Percentiles rank a stretch among this genome's conserved stretches.
Evolutionary conservation across 2,888 invertebrate genomes (phyloP).

Genomic region (Drosophila prolongata): DNA sequence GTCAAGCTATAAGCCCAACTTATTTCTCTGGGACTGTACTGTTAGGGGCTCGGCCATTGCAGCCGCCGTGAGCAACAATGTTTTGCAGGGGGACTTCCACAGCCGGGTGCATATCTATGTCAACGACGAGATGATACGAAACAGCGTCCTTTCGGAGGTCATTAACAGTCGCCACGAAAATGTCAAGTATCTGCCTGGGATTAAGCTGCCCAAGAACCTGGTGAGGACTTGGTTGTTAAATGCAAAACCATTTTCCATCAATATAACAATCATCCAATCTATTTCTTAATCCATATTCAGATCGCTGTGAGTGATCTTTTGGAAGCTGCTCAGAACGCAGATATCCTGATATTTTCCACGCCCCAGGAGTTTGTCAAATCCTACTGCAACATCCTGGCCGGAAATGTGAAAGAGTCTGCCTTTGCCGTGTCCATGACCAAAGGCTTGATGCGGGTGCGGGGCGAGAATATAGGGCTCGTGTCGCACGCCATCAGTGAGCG

Average conservation of each 20-base stretch:
- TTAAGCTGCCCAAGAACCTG: conserved; percentile 66
- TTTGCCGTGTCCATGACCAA: conserved; percentile 97
- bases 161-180: conserved; percentile 72
- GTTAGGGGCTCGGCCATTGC: conserved; percentile 69
- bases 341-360: conserved; percentile 96
- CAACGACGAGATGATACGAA: conserved; percentile 64
- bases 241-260: too few relatives aligned
- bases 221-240: conserved; percentile 41
- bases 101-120: conserved; percentile 70
- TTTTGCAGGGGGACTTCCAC: conserved; percentile 38
- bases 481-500: conserved; percentile 94
- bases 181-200: conserved; percentile 71
- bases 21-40: neutral
- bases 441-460: conserved; percentile 94
- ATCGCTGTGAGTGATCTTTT: conserved; percentile 95
- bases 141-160: conserved; percentile 51
- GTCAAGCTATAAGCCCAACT: neutral
- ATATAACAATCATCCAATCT: too few relatives aligned
- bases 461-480: conserved; percentile 95
- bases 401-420: conserved; percentile 94
- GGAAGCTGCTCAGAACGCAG: conserved; percentile 94
- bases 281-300: conserved; percentile 84
- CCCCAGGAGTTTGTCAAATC: conserved; percentile 97
- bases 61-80: conserved; percentile 65
- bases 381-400: conserved; percentile 92